These are phyloP conservation scores for Tenualosa thibaudeaui DNA, from an alignment of 2,797 vertebrate species.

Conservation along the genomic window DNA sequence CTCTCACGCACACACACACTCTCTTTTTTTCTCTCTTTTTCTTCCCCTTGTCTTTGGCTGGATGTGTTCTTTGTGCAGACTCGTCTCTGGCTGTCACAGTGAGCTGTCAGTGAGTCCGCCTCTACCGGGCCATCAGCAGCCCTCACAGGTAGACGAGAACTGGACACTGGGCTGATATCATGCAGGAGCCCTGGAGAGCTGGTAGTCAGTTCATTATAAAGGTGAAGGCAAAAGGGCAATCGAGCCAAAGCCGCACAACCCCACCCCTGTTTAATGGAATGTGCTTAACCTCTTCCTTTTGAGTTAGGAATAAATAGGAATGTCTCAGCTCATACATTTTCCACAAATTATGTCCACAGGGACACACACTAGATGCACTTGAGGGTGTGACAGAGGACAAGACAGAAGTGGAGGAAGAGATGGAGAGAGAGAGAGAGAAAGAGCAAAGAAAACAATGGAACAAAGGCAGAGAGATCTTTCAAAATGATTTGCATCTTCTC, in stretches of 20 bases:
- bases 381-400: neutral
- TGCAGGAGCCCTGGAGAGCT: neutral
- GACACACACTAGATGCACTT: neutral
- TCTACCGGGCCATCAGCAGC: neutral
- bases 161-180: neutral
- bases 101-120: neutral
- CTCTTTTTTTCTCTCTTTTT: neutral
- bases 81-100: neutral
- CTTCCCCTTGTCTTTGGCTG: neutral
- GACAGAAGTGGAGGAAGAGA: neutral
- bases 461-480: neutral
- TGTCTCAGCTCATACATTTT: neutral
- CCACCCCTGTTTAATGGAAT: slow-evolving; percentile 4
- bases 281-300: slow-evolving; percentile 19
- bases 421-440: slow-evolving; percentile 7
- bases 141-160: neutral
- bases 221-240: neutral
- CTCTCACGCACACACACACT: slow-evolving; percentile 32
- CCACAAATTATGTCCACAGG: slow-evolving; percentile 14
- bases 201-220: slow-evolving; percentile 7
- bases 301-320: neutral
- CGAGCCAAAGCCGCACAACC: neutral
- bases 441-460: neutral
- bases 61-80: neutral
- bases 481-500: neutral